These are phyloP conservation scores for Grammomys surdaster DNA, from an alignment of 2,113 vertebrate genomes.

Conservation along the genomic window DNA sequence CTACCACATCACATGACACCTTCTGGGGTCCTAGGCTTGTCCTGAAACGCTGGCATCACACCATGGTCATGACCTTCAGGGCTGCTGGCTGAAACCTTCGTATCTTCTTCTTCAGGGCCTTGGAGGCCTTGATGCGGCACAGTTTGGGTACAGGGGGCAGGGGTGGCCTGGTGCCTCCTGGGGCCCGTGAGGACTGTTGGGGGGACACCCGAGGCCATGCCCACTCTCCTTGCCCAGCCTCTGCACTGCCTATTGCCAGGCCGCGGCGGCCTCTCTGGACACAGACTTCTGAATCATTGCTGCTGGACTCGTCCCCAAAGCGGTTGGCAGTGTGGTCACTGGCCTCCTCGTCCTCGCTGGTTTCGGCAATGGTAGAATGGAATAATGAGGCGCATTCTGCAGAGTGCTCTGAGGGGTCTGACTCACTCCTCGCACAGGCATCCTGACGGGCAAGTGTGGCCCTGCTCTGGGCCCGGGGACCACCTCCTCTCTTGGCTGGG, in stretches of 20 bases:
- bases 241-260: constrained; percentile 85
- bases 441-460: constrained; percentile 82
- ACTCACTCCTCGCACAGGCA: constrained; percentile 87
- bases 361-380: constrained; percentile 92
- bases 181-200: constrained; percentile 67
- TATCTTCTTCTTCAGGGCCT: constrained; percentile 96
- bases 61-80: constrained; percentile 97
- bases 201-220: constrained; percentile 86
- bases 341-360: constrained; percentile 92
- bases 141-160: constrained; percentile 89
- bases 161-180: constrained; percentile 80
- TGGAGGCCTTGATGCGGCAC: constrained; percentile 96
- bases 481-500: constrained; percentile 66
- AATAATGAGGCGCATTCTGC: constrained; percentile 91
- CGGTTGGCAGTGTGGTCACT: constrained; percentile 93
- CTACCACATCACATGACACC: neutral
- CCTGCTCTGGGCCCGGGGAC: constrained; percentile 77
- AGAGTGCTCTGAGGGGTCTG: constrained; percentile 89
- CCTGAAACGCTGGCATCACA: constrained; percentile 83
- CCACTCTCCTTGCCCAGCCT: constrained; percentile 84
- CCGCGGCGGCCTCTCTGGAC: constrained; percentile 84
- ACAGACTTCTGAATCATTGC: constrained; percentile 86
- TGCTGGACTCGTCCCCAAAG: constrained; percentile 94
- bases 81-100: constrained; percentile 94
- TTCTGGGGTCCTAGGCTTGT: neutral